These are phyloP conservation scores for Parnassius apollo DNA, from an alignment of 2,888 invertebrate species.

Conservation along the genomic window DNA sequence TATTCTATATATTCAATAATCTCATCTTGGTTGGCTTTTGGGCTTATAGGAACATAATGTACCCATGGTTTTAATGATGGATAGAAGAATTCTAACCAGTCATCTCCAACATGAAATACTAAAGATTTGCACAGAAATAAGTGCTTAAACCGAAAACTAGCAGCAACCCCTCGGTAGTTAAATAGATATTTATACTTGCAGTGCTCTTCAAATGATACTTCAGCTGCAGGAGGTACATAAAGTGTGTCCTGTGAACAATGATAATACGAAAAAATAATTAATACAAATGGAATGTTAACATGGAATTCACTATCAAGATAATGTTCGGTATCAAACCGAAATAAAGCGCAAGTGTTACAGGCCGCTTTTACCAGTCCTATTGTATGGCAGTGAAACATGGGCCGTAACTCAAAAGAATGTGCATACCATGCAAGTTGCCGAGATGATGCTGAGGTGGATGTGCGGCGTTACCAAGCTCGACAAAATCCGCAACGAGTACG, in stretches of 20 bases:
- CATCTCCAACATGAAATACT: constrained; percentile 96
- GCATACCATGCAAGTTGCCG: no score
- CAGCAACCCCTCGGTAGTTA: constrained; percentile 98
- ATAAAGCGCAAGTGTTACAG: neutral
- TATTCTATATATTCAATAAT: constrained; percentile 88
- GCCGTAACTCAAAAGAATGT: no score
- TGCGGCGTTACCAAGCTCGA: no score
- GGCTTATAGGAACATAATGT: constrained; percentile 93
- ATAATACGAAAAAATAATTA: neutral
- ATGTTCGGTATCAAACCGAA: neutral
- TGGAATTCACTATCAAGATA: neutral
- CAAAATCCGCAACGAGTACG: no score
- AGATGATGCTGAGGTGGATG: no score
- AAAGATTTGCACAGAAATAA: constrained; percentile 95
- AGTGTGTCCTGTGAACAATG: constrained; percentile 88
- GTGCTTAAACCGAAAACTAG: constrained; percentile 98
- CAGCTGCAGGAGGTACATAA: constrained; percentile 89
- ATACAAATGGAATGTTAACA: neutral
- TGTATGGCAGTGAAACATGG: no score
- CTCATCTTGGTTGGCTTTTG: constrained; percentile 84
- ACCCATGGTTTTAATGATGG: constrained; percentile 95
- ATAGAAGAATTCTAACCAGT: constrained; percentile 98
- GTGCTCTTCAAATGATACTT: constrained; percentile 94
- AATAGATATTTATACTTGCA: constrained; percentile 96
- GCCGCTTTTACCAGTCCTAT: no score